phyloP scores from a whole-genome alignment of 2,888 invertebrate species.

The Nematopogon swammerdamellus region DNA sequence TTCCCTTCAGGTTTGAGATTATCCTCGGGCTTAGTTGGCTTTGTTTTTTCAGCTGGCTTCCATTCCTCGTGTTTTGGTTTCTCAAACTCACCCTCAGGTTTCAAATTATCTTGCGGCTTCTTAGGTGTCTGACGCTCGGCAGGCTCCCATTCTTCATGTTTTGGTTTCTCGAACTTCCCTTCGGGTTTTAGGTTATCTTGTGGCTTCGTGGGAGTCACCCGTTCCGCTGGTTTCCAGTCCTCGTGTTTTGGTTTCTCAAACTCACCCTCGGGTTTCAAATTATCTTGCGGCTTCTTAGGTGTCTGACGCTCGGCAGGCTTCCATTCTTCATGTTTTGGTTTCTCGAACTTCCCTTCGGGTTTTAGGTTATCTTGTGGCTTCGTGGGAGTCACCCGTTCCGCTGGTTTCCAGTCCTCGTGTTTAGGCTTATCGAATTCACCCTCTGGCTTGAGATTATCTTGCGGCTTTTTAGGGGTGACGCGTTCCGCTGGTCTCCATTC shows the following conservation, averaged over 20 bases:
- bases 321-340: constrained; percentile 42
- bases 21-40: constrained; percentile 54
- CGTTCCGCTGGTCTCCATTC: constrained; percentile 30
- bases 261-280: constrained; percentile 58
- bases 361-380: constrained; percentile 65
- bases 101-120: constrained; percentile 63
- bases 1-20: constrained; percentile 56
- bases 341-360: constrained; percentile 54
- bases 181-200: constrained; percentile 53
- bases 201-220: constrained; percentile 52
- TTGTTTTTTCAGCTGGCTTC: constrained; percentile 54
- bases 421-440: constrained; percentile 52
- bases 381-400: constrained; percentile 42
- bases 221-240: constrained; percentile 51
- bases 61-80: constrained; percentile 46
- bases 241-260: constrained; percentile 50
- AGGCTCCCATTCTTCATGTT: constrained; percentile 45
- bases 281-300: constrained; percentile 62
- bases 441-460: constrained; percentile 52
- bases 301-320: constrained; percentile 58
- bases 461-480: constrained; percentile 17
- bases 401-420: constrained; percentile 31
- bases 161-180: constrained; percentile 43
- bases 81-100: constrained; percentile 56
- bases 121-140: constrained; percentile 60